A percentile compares a stretch with the other conserved stretches of the same genome.
Conservation (phyloP, 2,888 invertebrate species). For the Morinoia aosen region DNA sequence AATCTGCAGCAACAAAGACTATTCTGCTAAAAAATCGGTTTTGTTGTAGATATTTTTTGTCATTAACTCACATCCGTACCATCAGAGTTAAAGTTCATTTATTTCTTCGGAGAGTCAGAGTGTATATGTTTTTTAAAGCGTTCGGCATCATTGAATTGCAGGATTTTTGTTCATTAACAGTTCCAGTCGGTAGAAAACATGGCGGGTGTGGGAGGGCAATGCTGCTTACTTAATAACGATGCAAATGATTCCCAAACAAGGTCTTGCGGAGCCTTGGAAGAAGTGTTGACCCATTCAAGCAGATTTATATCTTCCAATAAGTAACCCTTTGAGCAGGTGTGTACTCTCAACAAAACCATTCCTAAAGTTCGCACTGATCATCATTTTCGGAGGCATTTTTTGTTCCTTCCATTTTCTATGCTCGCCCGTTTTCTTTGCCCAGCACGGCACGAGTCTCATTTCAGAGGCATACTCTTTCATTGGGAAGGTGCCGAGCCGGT, state of each 20-base stretch:
- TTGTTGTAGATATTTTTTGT: background rate
- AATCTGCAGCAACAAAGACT: background rate
- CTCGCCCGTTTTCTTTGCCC: slow-evolving; percentile 23
- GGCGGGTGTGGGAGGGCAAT: background rate
- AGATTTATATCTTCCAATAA: slow-evolving; percentile 34
- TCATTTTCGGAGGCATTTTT: background rate
- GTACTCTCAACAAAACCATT: slow-evolving; percentile 10
- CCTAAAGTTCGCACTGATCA: background rate
- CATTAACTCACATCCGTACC: background rate
- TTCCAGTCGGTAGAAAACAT: background rate
- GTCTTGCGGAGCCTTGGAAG: background rate
- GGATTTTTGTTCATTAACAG: background rate
- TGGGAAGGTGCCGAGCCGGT: slow-evolving; percentile 38
- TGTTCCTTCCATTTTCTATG: slow-evolving; percentile 27
- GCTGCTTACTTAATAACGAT: background rate
- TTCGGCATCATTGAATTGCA: background rate
- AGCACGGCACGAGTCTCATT: slow-evolving; percentile 13
- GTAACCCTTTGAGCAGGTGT: slow-evolving; percentile 25
- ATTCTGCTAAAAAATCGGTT: background rate
- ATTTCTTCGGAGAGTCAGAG: background rate
- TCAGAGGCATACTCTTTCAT: slow-evolving; percentile 45
- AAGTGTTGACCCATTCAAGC: slow-evolving; percentile 24
- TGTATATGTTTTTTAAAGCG: background rate
- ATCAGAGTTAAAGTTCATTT: background rate
- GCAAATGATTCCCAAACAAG: background rate